Conservation (phyloP, 2,797 vertebrate species). For the Tolypeutes matacus region DNA sequence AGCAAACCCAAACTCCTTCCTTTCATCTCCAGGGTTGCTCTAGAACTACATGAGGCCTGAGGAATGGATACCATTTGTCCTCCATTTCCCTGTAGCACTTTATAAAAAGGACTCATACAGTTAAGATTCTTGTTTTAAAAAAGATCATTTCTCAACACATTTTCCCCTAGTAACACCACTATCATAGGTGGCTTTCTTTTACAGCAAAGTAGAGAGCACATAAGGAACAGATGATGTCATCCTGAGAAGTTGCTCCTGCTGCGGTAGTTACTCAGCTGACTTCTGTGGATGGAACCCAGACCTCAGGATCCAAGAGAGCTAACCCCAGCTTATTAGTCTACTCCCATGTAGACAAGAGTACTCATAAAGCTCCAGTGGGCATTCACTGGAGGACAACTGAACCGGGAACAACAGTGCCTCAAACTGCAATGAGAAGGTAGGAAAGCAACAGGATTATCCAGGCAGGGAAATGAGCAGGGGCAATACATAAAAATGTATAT, state of each 20-base stretch:
- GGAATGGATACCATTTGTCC: not conserved
- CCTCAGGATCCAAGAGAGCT: not conserved
- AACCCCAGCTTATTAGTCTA: not conserved
- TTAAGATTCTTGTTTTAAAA: slow-evolving; percentile 49
- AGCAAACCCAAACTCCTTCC: not conserved
- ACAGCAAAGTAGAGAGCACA: not conserved
- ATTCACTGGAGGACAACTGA: not conserved
- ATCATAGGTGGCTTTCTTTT: not conserved
- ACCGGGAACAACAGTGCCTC: not conserved
- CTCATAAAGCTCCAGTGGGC: not conserved
- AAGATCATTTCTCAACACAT: not conserved
- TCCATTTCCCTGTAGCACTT: not conserved
- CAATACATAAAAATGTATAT: not conserved
- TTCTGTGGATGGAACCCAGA: not conserved
- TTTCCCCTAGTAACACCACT: not conserved
- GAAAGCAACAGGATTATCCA: not conserved
- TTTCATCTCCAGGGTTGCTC: not conserved
- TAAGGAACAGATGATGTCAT: slow-evolving; percentile 2
- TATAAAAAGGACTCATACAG: not conserved
- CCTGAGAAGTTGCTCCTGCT: not conserved
- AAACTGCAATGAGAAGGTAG: not conserved
- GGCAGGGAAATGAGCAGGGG: not conserved
- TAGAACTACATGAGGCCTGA: not conserved
- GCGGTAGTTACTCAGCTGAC: slow-evolving; percentile 5
- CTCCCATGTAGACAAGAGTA: not conserved